Conservation (phyloP, 2,797 vertebrate genomes). For the Poecilia picta region DNA sequence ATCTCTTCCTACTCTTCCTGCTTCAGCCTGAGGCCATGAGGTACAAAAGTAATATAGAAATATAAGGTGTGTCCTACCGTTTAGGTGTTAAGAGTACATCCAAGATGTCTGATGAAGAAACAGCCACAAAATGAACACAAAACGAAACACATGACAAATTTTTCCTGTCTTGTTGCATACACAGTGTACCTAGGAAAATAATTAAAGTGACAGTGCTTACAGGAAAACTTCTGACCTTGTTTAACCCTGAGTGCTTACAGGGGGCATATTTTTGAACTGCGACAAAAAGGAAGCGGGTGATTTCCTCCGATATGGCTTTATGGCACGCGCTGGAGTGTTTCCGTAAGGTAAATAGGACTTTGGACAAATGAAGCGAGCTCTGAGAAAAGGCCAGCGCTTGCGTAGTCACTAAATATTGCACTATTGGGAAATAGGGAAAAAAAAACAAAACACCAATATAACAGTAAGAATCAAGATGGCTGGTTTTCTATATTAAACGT, state of each 20-base stretch:
- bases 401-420: conserved; percentile 48
- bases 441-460: conserved; percentile 38
- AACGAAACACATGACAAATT: background rate
- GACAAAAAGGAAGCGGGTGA: conserved; percentile 58
- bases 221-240: conserved; percentile 70
- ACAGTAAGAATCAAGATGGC: conserved; percentile 45
- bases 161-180: conserved; percentile 46
- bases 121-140: conserved; percentile 20
- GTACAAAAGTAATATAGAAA: conserved; percentile 25
- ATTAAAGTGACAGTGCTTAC: conserved; percentile 46
- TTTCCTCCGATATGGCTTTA: conserved; percentile 46
- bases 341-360: conserved; percentile 40
- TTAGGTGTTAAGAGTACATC: conserved; percentile 9
- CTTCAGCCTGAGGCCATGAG: conserved; percentile 28
- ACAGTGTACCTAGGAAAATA: conserved; percentile 55
- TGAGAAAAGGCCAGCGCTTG: conserved; percentile 34
- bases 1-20: conserved; percentile 10
- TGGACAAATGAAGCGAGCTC: conserved; percentile 31
- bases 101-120: conserved; percentile 24
- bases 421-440: conserved; percentile 32
- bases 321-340: conserved; percentile 29
- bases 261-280: conserved; percentile 70
- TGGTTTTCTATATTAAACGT: conserved; percentile 67
- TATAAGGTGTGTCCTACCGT: conserved; percentile 19
- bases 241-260: conserved; percentile 67